Evolutionary conservation across 2,113 vertebrate species (phyloP).

Genomic region (Poecile atricapillus): DNA sequence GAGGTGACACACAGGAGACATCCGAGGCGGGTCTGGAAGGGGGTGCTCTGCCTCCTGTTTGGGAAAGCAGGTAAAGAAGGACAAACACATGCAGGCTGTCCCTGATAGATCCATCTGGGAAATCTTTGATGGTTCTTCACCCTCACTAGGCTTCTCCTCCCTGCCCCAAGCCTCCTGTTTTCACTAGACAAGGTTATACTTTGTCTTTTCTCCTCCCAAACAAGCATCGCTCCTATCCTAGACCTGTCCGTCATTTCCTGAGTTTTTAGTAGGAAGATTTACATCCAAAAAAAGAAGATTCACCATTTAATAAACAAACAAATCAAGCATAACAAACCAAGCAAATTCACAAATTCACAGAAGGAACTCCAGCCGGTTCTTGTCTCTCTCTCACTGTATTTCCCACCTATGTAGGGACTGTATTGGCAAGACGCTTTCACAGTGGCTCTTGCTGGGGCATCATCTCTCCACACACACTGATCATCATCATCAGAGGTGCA

Average conservation of each 20-base stretch:
- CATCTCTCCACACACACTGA: neutral
- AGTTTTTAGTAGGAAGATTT: neutral
- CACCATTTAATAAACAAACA: neutral
- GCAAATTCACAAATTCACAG: neutral
- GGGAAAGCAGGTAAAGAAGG: neutral
- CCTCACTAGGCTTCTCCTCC: neutral
- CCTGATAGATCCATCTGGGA: neutral
- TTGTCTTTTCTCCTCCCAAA: neutral
- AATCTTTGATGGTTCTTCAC: neutral
- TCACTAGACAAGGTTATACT: neutral
- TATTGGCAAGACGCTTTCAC: neutral
- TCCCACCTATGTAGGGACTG: neutral
- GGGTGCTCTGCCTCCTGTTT: neutral
- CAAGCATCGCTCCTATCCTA: neutral
- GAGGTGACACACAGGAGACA: neutral
- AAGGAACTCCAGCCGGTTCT: neutral
- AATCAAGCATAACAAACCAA: neutral
- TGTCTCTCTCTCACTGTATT: neutral
- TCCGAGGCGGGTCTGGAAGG: fast-evolving
- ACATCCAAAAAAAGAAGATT: neutral
- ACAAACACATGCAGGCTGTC: neutral
- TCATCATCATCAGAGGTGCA: neutral
- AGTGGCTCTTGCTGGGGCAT: neutral
- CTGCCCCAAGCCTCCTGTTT: neutral
- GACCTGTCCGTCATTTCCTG: neutral